Base-by-base conservation (phyloP, 2,113 vertebrate species). In the Bujurquina vittata region DNA sequence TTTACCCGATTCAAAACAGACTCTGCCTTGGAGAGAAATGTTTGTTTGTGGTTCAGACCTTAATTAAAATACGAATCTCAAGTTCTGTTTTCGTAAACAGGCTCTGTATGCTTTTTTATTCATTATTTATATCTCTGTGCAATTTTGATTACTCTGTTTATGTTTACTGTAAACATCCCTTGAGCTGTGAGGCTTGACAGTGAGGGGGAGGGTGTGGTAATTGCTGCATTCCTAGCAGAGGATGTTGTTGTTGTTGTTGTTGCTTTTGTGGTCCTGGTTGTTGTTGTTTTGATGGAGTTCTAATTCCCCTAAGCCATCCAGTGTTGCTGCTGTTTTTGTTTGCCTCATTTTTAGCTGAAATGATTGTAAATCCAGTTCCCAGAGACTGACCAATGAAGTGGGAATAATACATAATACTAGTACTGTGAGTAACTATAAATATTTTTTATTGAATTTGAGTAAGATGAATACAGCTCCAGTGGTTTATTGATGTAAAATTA, bases 31-130 rank as follows among this genome's bases (percentile, higher is more conserved):
- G 93, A 95, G 94, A 94, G 94, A 94, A 91, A 93, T 94, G 94
- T 95, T 95, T 95, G 94, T 95, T 95, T 95, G 93, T 93, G 93
- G 94, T 94, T 92, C 92, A 93, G 89, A 85, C 93, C 88, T 94
- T 95, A 95, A 96, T 96, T 96, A 95, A 95, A 95, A 95, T 95
- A 89, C 83, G 93, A 94, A 91, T 95, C 94, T 95, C 90, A 77
- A 93, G 93, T 93, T 96, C 94, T 95, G 93, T 95, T 96, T 95
- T 95, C 76, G 87, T 95, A 94, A 94, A 94, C 94, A 94, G 83
- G 90, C 92, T 88, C 93, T 93, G 93, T 92, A 79, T 91, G 91
- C 87, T 88, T 91, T 93, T 91, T 87, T 91, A 93, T 94, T 93
- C 91, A 95, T 95, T 95, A 95, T 96, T 96, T 95, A 95, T 94